Percentiles rank a stretch among this genome's conserved stretches.
These are phyloP conservation scores for Adelges cooleyi DNA, from an alignment of 1,140 invertebrate species.

Conservation along the genomic window DNA sequence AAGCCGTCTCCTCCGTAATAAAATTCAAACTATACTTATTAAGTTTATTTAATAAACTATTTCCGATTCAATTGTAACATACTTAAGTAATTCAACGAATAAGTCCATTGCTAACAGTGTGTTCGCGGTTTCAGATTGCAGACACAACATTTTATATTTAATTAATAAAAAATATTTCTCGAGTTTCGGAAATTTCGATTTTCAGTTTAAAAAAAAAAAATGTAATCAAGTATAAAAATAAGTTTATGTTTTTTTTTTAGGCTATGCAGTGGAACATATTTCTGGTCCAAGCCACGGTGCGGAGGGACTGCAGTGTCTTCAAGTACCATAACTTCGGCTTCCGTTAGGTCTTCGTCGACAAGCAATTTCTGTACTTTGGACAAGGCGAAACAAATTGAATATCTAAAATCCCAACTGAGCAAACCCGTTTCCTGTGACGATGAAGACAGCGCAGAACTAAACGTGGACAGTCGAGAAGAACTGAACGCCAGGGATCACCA, in stretches of 20 bases:
- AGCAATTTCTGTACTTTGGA: background rate
- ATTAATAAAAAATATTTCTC: no score
- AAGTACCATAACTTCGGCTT: background rate
- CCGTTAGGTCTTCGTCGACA: background rate
- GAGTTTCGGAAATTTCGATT: no score
- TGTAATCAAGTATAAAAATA: no score
- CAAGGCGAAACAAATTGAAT: background rate
- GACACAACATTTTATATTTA: no score
- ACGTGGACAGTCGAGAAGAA: background rate
- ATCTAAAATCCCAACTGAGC: background rate
- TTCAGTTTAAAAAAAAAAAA: no score
- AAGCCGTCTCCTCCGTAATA: no score
- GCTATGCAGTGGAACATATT: slow-evolving; percentile 14
- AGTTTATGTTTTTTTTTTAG: background rate
- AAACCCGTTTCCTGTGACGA: background rate
- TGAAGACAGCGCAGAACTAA: background rate
- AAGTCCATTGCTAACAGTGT: no score
- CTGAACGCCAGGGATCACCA: background rate
- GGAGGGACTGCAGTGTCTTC: background rate
- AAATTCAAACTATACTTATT: no score
- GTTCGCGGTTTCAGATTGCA: no score
- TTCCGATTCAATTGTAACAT: no score
- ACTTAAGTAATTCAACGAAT: no score
- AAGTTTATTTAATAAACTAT: no score
- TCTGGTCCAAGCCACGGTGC: background rate